Base-by-base conservation (phyloP, 1,140 invertebrate genomes). In the Brachionus plicatilis region DNA sequence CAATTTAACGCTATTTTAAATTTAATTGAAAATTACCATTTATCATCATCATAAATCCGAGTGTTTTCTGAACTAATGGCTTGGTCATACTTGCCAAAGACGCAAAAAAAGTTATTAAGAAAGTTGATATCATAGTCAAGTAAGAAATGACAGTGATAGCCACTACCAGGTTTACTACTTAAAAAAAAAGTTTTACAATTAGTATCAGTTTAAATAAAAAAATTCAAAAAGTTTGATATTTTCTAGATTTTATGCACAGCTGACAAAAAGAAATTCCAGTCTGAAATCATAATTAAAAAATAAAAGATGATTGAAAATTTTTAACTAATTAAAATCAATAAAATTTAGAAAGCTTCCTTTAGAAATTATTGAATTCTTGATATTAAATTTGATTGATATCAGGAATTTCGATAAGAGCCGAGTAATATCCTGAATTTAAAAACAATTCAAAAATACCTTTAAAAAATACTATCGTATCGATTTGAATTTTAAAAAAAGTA, bases 11-110 rank as follows among this genome's bases (percentile, higher is more conserved):
- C 33, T 75, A 24, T 75, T 75, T n/a, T 45, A 43, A 75, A 75
- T 37, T 43, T n/a, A 43, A 75, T 75, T 17, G 27, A 75, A 76
- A 53, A 9, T 29, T 76, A 76, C 72, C 72, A 50, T 76, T 76
- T 50, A 33, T 50, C 72, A 76, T 76, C 72, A 50, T 76, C 11
- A 76, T 14, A 29, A 76, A 50, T 27, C 72, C 72, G 8, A 50
- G 20, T 1, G 14, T 14, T 50, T 27, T 76, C 27, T 50, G 72
- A 8, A 76, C 3, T 50, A 29, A 2, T 50, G 20, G 17, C 11
- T 7, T 37, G 43, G 17, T 11, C 5, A 76, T 27, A 14, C 20
- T 47, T 50, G 20, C 45, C 17, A 76, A 24, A 50, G 47, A 76
- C 1, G 45, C 12, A 14, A 76, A n/a, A n/a, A 76, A 14, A 50